These are phyloP conservation scores for Saguinus midas DNA, from an alignment of 2,113 vertebrate species.

Conservation along the genomic window DNA sequence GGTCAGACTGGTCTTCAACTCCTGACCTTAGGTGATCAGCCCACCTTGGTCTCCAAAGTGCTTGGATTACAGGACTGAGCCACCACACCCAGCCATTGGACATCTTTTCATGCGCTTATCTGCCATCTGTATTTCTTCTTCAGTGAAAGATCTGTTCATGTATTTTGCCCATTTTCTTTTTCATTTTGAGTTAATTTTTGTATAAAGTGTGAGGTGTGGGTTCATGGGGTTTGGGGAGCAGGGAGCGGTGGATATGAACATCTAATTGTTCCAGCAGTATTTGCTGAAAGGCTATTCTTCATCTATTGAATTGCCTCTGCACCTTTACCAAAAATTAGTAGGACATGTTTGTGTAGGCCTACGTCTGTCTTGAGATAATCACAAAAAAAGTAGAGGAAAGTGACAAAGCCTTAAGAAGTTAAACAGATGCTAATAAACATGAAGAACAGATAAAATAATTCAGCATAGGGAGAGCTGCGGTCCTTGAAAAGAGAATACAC, in stretches of 20 bases:
- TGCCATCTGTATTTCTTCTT: not conserved
- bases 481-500: not conserved
- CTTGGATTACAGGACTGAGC: no score
- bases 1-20: no score
- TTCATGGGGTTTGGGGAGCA: not conserved
- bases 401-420: not conserved
- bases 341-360: not conserved
- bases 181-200: not conserved
- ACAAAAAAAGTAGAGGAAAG: not conserved
- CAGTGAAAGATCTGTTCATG: not conserved
- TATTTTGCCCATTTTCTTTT: constrained; percentile 11
- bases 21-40: no score
- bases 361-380: not conserved
- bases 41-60: no score
- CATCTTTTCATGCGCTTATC: not conserved
- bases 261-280: not conserved
- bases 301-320: not conserved
- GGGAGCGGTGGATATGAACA: not conserved
- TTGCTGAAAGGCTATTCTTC: not conserved
- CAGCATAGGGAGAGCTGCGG: not conserved
- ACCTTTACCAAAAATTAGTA: not conserved
- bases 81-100: not conserved
- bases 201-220: not conserved
- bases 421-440: not conserved
- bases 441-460: not conserved